These are phyloP conservation scores for Rotaria macrura DNA, from an alignment of 2,888 invertebrate genomes.

Conservation along the genomic window DNA sequence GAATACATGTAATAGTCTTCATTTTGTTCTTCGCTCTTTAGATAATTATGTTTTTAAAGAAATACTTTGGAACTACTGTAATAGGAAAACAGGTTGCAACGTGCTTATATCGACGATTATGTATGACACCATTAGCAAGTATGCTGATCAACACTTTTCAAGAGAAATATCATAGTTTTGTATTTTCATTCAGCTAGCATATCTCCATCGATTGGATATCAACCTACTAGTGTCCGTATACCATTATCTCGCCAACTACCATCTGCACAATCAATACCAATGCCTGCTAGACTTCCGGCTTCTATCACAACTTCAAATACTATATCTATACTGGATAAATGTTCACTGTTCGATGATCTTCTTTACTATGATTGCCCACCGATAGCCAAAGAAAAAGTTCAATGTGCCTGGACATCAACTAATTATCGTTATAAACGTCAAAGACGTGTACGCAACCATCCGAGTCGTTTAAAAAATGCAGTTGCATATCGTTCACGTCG, in stretches of 20 bases:
- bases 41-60: not conserved
- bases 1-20: not conserved
- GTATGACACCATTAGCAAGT: not conserved
- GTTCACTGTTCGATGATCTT: not conserved
- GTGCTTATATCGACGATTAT: not conserved
- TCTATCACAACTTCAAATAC: not conserved
- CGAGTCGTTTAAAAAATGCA: not conserved
- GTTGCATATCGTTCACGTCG: constrained; percentile 27
- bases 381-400: not conserved
- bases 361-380: constrained; percentile 10
- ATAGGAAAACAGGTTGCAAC: not conserved
- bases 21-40: not conserved
- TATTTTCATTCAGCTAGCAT: not conserved
- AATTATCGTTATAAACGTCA: constrained; percentile 12
- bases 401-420: constrained; percentile 1
- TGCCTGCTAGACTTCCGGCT: not conserved
- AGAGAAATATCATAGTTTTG: not conserved
- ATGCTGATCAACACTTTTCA: not conserved
- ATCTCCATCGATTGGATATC: not conserved
- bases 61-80: not conserved
- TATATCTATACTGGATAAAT: not conserved
- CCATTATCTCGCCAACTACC: not conserved
- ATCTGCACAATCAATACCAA: not conserved
- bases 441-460: constrained; percentile 4
- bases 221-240: not conserved